phyloP scores from a whole-genome alignment of 2,797 vertebrate genomes.

The Hirundo rustica region DNA sequence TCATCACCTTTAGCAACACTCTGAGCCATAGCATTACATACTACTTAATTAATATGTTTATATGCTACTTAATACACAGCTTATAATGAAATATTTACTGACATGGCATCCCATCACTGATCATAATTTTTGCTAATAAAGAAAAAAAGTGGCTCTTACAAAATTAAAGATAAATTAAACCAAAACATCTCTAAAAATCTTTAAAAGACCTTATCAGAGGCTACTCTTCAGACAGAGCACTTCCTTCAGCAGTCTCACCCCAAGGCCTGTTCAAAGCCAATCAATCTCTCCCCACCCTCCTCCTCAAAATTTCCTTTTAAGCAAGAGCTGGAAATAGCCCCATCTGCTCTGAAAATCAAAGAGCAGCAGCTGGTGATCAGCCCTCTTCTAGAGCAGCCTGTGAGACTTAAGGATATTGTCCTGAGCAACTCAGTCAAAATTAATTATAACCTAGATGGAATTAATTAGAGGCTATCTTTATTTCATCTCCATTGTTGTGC shows the following conservation, averaged over 20 bases:
- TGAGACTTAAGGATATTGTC: slow-evolving; percentile 23
- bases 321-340: slow-evolving; percentile 28
- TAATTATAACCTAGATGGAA: slow-evolving; percentile 55
- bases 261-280: not conserved
- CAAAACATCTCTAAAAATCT: rapidly evolving
- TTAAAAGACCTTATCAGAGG: not conserved
- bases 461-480: slow-evolving; percentile 62
- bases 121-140: not conserved
- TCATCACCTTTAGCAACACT: not conserved
- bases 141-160: rapidly evolving
- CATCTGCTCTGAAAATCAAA: slow-evolving; percentile 59
- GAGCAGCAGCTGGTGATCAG: slow-evolving; percentile 59
- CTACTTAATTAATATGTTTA: not conserved
- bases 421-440: slow-evolving; percentile 53
- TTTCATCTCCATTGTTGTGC: slow-evolving; percentile 42
- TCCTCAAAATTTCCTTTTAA: slow-evolving; percentile 11
- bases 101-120: rapidly evolving
- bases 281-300: not conserved
- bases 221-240: not conserved
- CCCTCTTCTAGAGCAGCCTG: not conserved
- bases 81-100: not conserved
- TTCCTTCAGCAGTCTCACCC: not conserved
- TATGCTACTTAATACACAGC: not conserved
- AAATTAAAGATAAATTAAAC: not conserved
- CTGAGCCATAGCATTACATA: not conserved